Conservation (phyloP, 2,888 invertebrate species). For the Apodemia duryi region DNA sequence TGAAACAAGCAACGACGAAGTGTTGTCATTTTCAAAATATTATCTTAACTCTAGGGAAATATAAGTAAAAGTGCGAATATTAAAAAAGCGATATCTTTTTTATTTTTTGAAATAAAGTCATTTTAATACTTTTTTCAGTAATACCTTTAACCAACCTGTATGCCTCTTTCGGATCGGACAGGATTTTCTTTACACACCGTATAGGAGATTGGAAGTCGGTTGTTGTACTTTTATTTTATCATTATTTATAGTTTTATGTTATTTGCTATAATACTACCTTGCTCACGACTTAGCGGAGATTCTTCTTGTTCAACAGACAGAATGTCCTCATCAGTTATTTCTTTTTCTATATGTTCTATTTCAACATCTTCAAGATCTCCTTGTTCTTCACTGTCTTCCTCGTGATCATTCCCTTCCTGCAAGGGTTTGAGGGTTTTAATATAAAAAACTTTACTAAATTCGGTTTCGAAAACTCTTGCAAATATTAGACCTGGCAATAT, state of each 20-base stretch:
- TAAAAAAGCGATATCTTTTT: too few relatives aligned
- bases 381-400: constrained; percentile 42
- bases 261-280: constrained; percentile 37
- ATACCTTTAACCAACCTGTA: too few relatives aligned
- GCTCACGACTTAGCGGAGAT: constrained; percentile 39
- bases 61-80: too few relatives aligned
- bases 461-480: background rate
- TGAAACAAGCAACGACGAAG: too few relatives aligned
- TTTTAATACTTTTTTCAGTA: too few relatives aligned
- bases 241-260: constrained; percentile 1
- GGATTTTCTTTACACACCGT: too few relatives aligned
- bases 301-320: constrained; percentile 43
- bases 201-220: too few relatives aligned
- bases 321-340: constrained; percentile 55
- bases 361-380: constrained; percentile 56
- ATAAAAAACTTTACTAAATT: background rate
- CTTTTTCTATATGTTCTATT: constrained; percentile 66
- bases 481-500: background rate
- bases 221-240: background rate
- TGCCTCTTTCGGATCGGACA: too few relatives aligned
- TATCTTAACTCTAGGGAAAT: too few relatives aligned
- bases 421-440: constrained; percentile 17
- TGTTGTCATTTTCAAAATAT: too few relatives aligned
- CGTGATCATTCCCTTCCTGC: constrained; percentile 48
- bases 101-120: too few relatives aligned